Percentiles rank a stretch among this genome's conserved stretches.
Conservation (phyloP, 2,113 vertebrate species). For the Pygoscelis adeliae region DNA sequence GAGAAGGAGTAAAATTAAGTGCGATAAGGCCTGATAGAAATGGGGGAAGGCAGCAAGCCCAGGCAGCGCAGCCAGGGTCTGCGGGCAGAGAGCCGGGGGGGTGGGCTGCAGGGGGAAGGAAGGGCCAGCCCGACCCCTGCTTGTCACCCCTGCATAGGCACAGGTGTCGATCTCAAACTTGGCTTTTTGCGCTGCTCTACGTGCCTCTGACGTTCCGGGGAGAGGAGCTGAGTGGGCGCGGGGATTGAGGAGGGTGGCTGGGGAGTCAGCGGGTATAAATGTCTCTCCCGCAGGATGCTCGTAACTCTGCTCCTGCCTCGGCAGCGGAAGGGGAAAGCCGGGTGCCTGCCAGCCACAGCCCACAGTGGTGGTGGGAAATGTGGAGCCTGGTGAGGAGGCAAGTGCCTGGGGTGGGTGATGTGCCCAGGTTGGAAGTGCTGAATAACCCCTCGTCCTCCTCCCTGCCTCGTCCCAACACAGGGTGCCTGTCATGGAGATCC, state of each 20-base stretch:
- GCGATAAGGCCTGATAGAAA: conserved; percentile 6
- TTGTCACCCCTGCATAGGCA: not conserved
- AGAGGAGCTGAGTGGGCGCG: not conserved
- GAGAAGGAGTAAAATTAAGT: conserved; percentile 25
- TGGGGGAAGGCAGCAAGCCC: not conserved
- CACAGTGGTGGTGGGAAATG: fast-evolving
- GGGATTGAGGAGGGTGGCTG: not conserved
- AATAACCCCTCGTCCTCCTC: not conserved
- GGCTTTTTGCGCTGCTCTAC: fast-evolving
- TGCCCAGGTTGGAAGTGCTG: not conserved
- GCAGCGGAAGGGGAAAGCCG: not conserved
- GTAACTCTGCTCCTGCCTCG: not conserved
- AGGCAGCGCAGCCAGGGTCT: fast-evolving
- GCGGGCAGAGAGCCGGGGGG: fast-evolving
- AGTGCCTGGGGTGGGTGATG: not conserved
- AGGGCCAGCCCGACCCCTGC: not conserved
- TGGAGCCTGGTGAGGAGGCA: not conserved
- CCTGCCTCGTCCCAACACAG: fast-evolving
- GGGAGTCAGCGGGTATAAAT: not conserved
- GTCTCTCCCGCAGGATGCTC: not conserved
- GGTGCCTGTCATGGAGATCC: not conserved
- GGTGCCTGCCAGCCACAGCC: not conserved
- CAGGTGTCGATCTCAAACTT: not conserved
- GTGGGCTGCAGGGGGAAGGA: fast-evolving
- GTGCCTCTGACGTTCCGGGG: fast-evolving